These are phyloP conservation scores for Notolabrus celidotus DNA, from an alignment of 2,797 vertebrate genomes.

Conservation along the genomic window DNA sequence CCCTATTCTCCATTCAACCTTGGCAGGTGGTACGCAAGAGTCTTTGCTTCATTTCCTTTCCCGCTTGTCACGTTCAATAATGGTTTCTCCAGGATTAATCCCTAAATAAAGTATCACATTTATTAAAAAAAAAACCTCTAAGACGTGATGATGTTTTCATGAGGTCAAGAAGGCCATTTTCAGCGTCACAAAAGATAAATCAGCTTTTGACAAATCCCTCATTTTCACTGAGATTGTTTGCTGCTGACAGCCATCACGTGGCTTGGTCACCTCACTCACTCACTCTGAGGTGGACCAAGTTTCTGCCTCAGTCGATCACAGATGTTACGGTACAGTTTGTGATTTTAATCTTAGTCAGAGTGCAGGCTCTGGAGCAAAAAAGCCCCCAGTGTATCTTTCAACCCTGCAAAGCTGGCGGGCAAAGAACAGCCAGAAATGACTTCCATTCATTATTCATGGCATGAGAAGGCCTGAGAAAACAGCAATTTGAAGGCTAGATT, in stretches of 20 bases:
- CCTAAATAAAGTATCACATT: conserved; percentile 78
- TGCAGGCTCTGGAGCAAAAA: neutral
- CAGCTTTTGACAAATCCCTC: conserved; percentile 29
- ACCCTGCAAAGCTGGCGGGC: conserved; percentile 16
- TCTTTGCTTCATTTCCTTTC: conserved; percentile 29
- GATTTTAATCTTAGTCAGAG: conserved; percentile 27
- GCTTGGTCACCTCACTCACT: conserved; percentile 21
- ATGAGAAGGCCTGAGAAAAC: conserved; percentile 13
- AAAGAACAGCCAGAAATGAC: conserved; percentile 51
- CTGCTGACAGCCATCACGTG: conserved; percentile 38
- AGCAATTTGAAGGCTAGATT: conserved; percentile 30
- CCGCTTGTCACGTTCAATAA: conserved; percentile 19
- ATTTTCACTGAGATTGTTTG: neutral
- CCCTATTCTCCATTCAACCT: conserved; percentile 52
- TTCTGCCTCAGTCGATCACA: conserved; percentile 7
- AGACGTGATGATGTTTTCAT: conserved; percentile 81
- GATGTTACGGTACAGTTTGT: neutral
- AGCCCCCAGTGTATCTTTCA: conserved; percentile 29
- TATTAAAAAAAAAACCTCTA: conserved; percentile 56
- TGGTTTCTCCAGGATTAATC: conserved; percentile 68
- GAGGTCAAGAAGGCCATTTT: conserved; percentile 68
- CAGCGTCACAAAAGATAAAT: conserved; percentile 60
- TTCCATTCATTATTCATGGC: conserved; percentile 68
- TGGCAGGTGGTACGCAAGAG: conserved; percentile 39
- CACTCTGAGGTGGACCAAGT: conserved; percentile 13